Conservation (phyloP, 2,113 vertebrate species). For the Pogonocichla stellata region DNA sequence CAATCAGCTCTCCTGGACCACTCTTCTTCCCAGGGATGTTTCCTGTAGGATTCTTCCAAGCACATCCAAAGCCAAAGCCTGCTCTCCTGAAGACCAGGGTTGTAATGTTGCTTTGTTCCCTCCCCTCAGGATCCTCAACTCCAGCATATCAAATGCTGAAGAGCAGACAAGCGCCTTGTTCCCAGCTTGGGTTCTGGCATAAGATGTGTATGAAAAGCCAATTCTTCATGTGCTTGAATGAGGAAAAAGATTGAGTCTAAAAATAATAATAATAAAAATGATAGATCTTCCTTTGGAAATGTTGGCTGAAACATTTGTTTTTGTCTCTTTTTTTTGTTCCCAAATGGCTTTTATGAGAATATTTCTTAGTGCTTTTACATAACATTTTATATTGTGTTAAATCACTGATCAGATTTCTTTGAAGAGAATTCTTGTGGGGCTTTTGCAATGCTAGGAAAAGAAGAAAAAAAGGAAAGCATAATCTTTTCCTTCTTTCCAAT, state of each 20-base stretch:
- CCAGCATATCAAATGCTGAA: neutral
- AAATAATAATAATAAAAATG: constrained; percentile 42
- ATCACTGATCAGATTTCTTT: constrained; percentile 52
- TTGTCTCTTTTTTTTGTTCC: constrained; percentile 32
- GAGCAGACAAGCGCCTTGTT: neutral
- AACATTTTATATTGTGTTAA: constrained; percentile 54
- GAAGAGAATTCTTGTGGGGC: constrained; percentile 37
- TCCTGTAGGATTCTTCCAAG: neutral
- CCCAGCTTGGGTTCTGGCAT: neutral
- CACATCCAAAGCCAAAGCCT: neutral
- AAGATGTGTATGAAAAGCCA: neutral
- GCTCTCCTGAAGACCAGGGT: neutral
- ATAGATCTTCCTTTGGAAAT: constrained; percentile 8
- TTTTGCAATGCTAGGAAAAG: constrained; percentile 33
- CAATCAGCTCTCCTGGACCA: neutral
- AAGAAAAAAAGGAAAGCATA: neutral
- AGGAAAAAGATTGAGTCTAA: neutral
- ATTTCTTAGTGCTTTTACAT: constrained; percentile 51
- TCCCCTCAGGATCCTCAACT: neutral
- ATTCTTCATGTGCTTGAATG: neutral
- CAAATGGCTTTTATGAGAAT: constrained; percentile 15
- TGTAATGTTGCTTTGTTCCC: neutral
- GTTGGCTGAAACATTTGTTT: constrained; percentile 16
- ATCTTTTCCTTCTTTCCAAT: constrained; percentile 5
- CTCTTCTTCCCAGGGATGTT: neutral